Conservation (phyloP, 2,888 invertebrate genomes). For the Escarpia spicata region DNA sequence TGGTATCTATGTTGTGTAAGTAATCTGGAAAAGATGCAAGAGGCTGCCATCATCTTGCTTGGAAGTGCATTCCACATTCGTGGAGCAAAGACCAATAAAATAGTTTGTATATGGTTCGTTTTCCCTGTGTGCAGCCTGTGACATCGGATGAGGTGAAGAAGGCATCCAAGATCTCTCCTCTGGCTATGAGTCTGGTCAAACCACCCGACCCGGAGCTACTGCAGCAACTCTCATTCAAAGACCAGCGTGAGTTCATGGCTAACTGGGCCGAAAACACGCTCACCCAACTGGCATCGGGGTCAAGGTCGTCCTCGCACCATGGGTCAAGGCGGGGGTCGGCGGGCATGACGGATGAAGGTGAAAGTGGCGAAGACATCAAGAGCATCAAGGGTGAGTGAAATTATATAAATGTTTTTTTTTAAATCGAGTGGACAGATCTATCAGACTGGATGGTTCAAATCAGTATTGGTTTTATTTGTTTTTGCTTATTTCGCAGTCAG, state of each 20-base stretch:
- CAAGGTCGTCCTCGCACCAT: slow-evolving; percentile 23
- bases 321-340: slow-evolving; percentile 17
- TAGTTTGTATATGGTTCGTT: neutral
- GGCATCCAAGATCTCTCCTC: slow-evolving; percentile 67
- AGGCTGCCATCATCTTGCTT: too few species aligned
- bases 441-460: neutral
- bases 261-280: slow-evolving; percentile 71
- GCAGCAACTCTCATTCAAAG: slow-evolving; percentile 54
- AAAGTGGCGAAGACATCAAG: slow-evolving; percentile 13
- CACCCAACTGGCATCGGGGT: slow-evolving; percentile 44
- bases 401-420: neutral
- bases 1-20: too few species aligned
- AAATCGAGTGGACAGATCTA: too few species aligned
- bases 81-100: too few species aligned
- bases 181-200: slow-evolving; percentile 67
- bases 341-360: slow-evolving; percentile 21
- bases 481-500: neutral
- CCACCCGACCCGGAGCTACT: slow-evolving; percentile 64
- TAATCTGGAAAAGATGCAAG: too few species aligned
- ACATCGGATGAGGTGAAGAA: slow-evolving; percentile 77
- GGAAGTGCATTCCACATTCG: too few species aligned
- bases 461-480: too few species aligned
- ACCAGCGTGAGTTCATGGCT: slow-evolving; percentile 65
- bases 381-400: neutral
- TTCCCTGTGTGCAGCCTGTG: slow-evolving; percentile 71